Base-by-base conservation (phyloP, 2,797 vertebrate species). In the Choloepus didactylus region DNA sequence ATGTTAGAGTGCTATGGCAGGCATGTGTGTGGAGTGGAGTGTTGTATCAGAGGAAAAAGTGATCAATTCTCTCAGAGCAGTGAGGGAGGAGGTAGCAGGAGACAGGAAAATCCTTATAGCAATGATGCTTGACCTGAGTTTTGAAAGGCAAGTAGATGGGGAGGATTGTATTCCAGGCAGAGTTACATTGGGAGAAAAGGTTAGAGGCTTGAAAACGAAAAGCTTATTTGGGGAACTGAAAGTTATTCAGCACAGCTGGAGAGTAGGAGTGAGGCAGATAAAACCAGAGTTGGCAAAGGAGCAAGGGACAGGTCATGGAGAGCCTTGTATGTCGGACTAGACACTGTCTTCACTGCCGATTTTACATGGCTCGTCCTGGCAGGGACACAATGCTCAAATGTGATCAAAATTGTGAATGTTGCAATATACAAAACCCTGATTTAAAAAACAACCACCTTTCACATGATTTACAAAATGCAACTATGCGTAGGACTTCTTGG, bases 401-500 rank as follows among this genome's bases (percentile, higher is more conserved):
- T 49, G 25, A n/a, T 75, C 9, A 69, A 49, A 73, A 23, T 8
- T 79, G 21, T 82, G 56, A 41, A 76, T 81, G 75, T 77, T 51
- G 29, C 10, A 62, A 27, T 59, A 66, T 11, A 76, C 2, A 70
- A 59, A 80, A 54, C 2, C 56, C 19, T 10, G 7, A 51, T 56
- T 93, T 41, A 90, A 93, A 95, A 31, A 81, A 64, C 6, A 46
- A 51, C 31, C 92, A n/a, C 0, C 16, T 80, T 87, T 77, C 25
- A 54, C 19, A 23, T 54, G 41, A 31, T 49, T 88, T 80, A 51
- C 18, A 86, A 86, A 92, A 60, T 49, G 76, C 9, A 81, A 23
- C 25, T 89, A 23, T 89, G n/a, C 59, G 3, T 35, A 21, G 56
- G 66, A 83, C 27, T 80, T 70, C 49, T 81, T 6, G 62, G 8